A percentile compares a stretch with the other conserved stretches of the same genome.
phyloP scores from a whole-genome alignment of 2,797 vertebrate species.

The Sebastes vulpes region DNA sequence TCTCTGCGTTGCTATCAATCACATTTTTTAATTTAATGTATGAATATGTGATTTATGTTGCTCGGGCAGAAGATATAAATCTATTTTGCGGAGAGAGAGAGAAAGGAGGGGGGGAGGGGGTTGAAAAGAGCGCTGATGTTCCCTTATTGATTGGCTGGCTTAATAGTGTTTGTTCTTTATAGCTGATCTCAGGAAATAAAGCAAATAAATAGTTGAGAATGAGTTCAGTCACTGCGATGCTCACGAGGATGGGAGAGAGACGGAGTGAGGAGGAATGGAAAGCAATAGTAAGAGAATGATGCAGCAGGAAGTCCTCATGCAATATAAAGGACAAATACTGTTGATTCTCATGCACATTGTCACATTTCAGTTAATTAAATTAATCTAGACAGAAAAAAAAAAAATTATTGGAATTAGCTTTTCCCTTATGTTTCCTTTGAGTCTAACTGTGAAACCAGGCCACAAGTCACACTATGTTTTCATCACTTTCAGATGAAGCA shows the following conservation, averaged over 20 bases:
- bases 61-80: constrained; percentile 84
- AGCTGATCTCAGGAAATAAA: constrained; percentile 89
- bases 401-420: background rate
- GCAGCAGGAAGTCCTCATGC: constrained; percentile 13
- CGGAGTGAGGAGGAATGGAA: constrained; percentile 21
- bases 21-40: constrained; percentile 88
- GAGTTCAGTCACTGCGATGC: constrained; percentile 72
- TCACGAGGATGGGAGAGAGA: constrained; percentile 48
- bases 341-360: background rate
- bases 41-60: constrained; percentile 90
- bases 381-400: background rate
- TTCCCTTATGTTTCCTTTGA: background rate
- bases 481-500: constrained; percentile 8
- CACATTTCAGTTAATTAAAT: background rate
- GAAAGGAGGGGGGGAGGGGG: constrained; percentile 14
- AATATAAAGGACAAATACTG: constrained; percentile 4
- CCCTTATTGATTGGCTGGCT: constrained; percentile 87
- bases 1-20: constrained; percentile 82
- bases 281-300: constrained; percentile 21
- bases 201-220: constrained; percentile 85
- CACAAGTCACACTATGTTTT: constrained; percentile 41
- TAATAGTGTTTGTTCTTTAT: constrained; percentile 91
- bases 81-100: constrained; percentile 74
- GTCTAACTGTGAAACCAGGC: constrained; percentile 2
- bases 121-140: constrained; percentile 81